Percentiles rank a stretch among this genome's conserved stretches.
Conservation (phyloP, 1,140 invertebrate genomes). For the Penaeus indicus region DNA sequence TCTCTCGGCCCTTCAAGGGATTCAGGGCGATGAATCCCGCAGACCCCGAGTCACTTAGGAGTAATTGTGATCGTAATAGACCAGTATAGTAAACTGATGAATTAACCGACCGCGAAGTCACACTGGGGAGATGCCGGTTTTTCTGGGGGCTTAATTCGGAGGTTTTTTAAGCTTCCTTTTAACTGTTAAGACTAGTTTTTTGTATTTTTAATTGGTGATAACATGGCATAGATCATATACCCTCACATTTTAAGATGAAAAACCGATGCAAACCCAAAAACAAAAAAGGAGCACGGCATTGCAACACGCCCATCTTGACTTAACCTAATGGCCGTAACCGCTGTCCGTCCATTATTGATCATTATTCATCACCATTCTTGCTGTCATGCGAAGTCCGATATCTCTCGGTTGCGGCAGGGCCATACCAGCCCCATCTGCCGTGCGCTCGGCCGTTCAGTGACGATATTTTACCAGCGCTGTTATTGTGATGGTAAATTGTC, state of each 20-base stretch:
- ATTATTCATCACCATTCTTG: conserved; percentile 60
- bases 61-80: conserved; percentile 62
- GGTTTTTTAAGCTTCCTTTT: too few relatives aligned
- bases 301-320: conserved; percentile 35
- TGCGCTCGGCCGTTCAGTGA: conserved; percentile 2
- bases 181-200: too few relatives aligned
- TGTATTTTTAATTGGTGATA: too few relatives aligned
- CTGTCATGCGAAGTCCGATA: conserved; percentile 48
- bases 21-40: conserved; percentile 41
- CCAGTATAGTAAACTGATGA: conserved; percentile 52
- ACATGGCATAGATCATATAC: too few relatives aligned
- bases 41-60: conserved; percentile 56
- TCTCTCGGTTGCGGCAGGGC: conserved; percentile 20
- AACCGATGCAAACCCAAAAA: too few relatives aligned
- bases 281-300: too few relatives aligned
- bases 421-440: neutral
- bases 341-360: conserved; percentile 62
- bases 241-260: too few relatives aligned
- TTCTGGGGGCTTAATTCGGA: too few relatives aligned
- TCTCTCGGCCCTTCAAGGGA: conserved; percentile 18
- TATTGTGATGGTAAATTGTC: neutral
- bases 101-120: conserved; percentile 49
- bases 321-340: conserved; percentile 55
- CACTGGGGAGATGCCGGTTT: conserved; percentile 13
- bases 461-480: neutral